phyloP scores from a whole-genome alignment of 2,113 vertebrate genomes.

The Heliornis fulica region DNA sequence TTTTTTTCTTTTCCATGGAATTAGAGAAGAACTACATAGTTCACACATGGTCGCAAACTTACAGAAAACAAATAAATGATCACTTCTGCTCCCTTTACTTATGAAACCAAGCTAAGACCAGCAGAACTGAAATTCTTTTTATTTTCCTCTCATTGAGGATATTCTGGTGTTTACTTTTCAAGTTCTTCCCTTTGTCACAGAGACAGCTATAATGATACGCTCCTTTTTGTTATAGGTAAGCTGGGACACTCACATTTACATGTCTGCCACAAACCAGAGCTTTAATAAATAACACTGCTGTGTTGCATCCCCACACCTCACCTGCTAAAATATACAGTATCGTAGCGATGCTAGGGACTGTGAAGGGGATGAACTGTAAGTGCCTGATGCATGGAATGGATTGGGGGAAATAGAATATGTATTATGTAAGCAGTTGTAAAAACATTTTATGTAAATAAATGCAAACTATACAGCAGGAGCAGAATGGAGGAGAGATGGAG shows the following conservation, averaged over 20 bases:
- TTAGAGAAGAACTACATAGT: background rate
- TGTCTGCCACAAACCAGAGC: background rate
- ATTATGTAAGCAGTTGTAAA: background rate
- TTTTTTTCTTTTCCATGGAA: background rate
- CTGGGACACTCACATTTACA: background rate
- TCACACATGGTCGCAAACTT: background rate
- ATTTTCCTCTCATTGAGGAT: background rate
- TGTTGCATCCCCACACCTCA: background rate
- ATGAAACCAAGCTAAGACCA: background rate
- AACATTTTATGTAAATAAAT: background rate
- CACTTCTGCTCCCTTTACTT: background rate
- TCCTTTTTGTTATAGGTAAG: background rate
- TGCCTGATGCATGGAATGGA: background rate
- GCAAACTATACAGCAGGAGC: background rate
- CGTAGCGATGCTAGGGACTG: background rate
- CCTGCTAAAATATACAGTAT: background rate
- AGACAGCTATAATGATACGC: background rate
- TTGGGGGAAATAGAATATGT: background rate
- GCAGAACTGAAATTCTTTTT: background rate
- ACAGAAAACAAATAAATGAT: background rate
- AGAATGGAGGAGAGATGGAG: background rate
- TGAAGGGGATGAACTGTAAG: background rate
- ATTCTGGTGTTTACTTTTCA: background rate
- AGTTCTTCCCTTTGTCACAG: background rate
- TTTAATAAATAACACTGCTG: background rate